Evolutionary conservation across 2,888 invertebrate species (phyloP).

Genomic region (Tortrix viridana): DNA sequence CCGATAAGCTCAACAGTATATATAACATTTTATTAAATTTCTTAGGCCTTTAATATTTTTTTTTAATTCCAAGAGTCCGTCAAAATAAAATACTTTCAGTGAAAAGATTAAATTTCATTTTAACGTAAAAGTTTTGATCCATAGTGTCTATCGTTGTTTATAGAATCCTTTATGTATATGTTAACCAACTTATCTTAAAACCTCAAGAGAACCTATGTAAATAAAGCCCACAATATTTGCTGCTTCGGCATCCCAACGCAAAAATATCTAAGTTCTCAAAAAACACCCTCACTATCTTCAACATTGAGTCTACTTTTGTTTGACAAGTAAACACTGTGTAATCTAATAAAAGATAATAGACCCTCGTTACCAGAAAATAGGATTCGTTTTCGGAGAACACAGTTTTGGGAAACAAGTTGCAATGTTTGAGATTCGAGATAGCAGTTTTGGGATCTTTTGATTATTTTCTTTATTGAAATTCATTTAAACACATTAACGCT

Average conservation of each 20-base stretch:
- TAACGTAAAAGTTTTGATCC: too few relatives aligned
- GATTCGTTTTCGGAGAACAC: slow-evolving; percentile 58
- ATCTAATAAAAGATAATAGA: slow-evolving; percentile 62
- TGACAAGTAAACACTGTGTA: slow-evolving; percentile 50
- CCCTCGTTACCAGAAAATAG: slow-evolving; percentile 54
- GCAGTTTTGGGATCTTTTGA: slow-evolving; percentile 71
- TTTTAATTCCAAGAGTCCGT: too few relatives aligned
- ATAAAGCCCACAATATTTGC: slow-evolving; percentile 79
- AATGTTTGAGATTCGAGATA: slow-evolving; percentile 68
- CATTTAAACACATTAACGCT: slow-evolving; percentile 23
- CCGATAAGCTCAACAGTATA: too few relatives aligned
- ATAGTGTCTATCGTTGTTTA: too few relatives aligned
- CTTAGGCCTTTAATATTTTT: too few relatives aligned
- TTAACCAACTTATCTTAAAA: slow-evolving; percentile 54
- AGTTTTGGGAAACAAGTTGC: slow-evolving; percentile 54
- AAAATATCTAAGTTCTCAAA: slow-evolving; percentile 46
- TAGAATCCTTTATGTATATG: too few relatives aligned
- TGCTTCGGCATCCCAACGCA: slow-evolving; percentile 75
- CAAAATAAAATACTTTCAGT: too few relatives aligned
- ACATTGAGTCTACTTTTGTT: slow-evolving; percentile 38
- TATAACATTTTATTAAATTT: too few relatives aligned
- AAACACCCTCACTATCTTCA: slow-evolving; percentile 47
- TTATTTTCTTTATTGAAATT: slow-evolving; percentile 55
- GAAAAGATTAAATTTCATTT: too few relatives aligned
- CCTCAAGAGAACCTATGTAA: slow-evolving; percentile 79